phyloP scores from a whole-genome alignment of 1,140 invertebrate species.

The Drosophila repletoides region DNA sequence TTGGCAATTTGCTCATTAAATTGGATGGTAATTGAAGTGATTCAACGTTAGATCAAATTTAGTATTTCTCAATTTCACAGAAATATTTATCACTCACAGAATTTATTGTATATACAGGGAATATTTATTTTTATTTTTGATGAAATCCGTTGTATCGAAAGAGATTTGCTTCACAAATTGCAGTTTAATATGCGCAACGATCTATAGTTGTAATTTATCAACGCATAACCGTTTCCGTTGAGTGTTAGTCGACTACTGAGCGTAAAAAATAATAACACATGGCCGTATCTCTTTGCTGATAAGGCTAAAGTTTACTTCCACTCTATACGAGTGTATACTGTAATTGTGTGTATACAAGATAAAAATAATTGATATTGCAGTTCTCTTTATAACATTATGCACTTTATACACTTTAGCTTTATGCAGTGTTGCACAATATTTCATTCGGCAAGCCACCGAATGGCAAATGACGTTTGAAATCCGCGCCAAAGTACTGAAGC shows the following conservation, averaged over 20 bases:
- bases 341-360: slow-evolving; percentile 37
- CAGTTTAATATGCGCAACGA: slow-evolving; percentile 23
- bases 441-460: too few relatives aligned
- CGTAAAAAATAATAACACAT: slow-evolving; percentile 50
- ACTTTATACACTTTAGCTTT: too few relatives aligned
- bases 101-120: neutral
- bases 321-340: neutral
- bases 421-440: slow-evolving; percentile 26
- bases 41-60: too few relatives aligned
- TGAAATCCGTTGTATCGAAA: slow-evolving; percentile 9
- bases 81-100: slow-evolving; percentile 49
- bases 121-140: slow-evolving; percentile 9
- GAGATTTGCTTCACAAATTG: slow-evolving; percentile 1
- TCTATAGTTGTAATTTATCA: slow-evolving; percentile 17
- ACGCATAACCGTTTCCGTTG: slow-evolving; percentile 61
- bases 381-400: slow-evolving; percentile 15
- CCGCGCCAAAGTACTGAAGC: neutral
- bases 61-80: too few relatives aligned
- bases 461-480: neutral
- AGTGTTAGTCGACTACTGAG: slow-evolving; percentile 64
- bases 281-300: slow-evolving; percentile 45
- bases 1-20: slow-evolving; percentile 61
- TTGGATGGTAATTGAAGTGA: too few relatives aligned
- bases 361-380: slow-evolving; percentile 32
- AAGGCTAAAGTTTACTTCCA: slow-evolving; percentile 60